Percentiles rank a stretch among this genome's conserved stretches.
Evolutionary conservation across 2,888 invertebrate genomes (phyloP).

Genomic region (Monochamus alternatus): DNA sequence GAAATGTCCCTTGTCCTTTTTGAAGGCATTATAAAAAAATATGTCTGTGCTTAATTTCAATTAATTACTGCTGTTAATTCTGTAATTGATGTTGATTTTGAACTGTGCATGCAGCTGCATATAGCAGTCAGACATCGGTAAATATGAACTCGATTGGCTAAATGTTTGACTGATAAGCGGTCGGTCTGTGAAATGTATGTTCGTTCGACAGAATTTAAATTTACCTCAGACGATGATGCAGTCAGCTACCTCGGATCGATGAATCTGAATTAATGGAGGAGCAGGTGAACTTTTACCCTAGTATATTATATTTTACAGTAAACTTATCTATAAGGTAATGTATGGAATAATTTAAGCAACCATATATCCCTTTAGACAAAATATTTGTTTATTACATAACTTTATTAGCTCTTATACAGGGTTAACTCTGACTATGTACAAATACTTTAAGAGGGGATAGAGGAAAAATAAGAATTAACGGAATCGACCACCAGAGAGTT

Average conservation of each 20-base stretch:
- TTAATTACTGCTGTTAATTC: neutral
- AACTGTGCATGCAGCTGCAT: neutral
- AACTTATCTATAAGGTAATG: no score
- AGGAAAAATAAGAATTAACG: no score
- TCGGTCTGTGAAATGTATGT: slow-evolving; percentile 39
- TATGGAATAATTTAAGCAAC: no score
- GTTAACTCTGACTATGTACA: no score
- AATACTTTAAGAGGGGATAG: no score
- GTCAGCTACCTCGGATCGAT: slow-evolving; percentile 7
- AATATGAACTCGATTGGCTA: slow-evolving; percentile 44
- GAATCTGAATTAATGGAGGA: neutral
- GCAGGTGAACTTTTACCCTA: neutral
- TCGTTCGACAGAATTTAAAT: slow-evolving; percentile 27
- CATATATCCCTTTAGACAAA: no score
- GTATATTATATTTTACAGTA: neutral
- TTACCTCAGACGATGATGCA: slow-evolving; percentile 15
- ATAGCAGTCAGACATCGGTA: slow-evolving; percentile 42
- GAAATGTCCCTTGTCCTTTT: neutral
- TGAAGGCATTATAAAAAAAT: neutral
- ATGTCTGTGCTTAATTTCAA: neutral
- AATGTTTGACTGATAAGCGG: slow-evolving; percentile 43
- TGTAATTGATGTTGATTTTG: slow-evolving; percentile 1
- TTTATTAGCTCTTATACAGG: no score
- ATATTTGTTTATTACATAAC: no score
- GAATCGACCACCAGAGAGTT: no score